Conservation (phyloP, 2,888 invertebrate genomes). For the Drosophila helvetica region DNA sequence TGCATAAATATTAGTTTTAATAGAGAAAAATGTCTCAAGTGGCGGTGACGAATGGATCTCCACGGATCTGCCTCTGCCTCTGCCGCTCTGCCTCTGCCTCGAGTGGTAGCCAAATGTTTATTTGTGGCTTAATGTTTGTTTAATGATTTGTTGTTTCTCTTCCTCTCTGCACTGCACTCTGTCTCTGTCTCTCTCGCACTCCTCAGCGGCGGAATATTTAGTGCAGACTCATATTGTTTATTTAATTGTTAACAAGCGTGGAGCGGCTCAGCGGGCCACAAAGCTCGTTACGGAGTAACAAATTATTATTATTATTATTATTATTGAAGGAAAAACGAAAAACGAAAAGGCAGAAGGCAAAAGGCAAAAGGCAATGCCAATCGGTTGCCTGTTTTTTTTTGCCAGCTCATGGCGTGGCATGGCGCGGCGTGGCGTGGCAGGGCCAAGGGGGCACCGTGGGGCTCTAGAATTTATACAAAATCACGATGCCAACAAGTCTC, state of each 20-base stretch:
- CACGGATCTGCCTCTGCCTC: slow-evolving; percentile 10
- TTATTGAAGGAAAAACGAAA: slow-evolving; percentile 22
- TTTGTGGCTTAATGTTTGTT: slow-evolving; percentile 73
- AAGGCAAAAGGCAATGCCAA: slow-evolving; percentile 18
- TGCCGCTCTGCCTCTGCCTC: neutral
- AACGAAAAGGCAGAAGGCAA: neutral
- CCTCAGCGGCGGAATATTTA: slow-evolving; percentile 1
- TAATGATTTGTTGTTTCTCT: slow-evolving; percentile 74
- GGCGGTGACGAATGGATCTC: slow-evolving; percentile 53
- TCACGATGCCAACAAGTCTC: slow-evolving; percentile 80
- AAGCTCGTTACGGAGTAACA: slow-evolving; percentile 74
- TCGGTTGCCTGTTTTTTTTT: slow-evolving; percentile 46
- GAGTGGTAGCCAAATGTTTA: slow-evolving; percentile 66
- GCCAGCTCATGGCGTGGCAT: slow-evolving; percentile 59
- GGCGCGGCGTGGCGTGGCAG: slow-evolving; percentile 10
- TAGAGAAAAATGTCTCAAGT: slow-evolving; percentile 74
- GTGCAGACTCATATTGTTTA: slow-evolving; percentile 77
- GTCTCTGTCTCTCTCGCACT: neutral
- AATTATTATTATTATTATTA: slow-evolving; percentile 64
- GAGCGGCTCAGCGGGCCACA: slow-evolving; percentile 46
- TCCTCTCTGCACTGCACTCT: neutral
- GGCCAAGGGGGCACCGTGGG: neutral
- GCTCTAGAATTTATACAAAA: slow-evolving; percentile 70
- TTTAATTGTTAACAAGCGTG: slow-evolving; percentile 78
- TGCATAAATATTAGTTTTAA: slow-evolving; percentile 77